Percentiles rank a stretch among this genome's conserved stretches.
Conservation (phyloP, 2,797 vertebrate genomes). For the Heliangelus exortis region DNA sequence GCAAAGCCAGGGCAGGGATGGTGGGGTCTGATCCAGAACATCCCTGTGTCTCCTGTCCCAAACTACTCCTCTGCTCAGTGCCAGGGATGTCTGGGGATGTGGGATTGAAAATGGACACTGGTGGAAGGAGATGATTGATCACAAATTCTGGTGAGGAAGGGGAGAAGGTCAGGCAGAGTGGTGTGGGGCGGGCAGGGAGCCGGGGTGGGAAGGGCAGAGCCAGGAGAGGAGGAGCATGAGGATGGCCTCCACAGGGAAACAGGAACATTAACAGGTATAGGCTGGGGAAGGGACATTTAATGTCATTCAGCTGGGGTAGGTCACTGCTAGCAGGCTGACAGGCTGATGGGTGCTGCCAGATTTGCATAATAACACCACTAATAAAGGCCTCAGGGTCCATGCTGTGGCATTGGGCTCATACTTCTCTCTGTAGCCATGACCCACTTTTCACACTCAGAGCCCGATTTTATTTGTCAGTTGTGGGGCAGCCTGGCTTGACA, state of each 20-base stretch:
- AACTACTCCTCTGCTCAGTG: background rate
- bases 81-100: background rate
- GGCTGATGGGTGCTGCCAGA: constrained; percentile 37
- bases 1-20: background rate
- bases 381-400: background rate
- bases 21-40: rapidly evolving
- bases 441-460: constrained; percentile 61
- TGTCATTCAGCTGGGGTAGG: background rate
- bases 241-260: rapidly evolving
- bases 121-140: background rate
- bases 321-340: background rate
- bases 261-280: background rate
- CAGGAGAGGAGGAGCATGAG: background rate
- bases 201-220: background rate
- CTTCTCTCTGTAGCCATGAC: constrained; percentile 1
- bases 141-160: background rate
- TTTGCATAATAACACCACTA: constrained; percentile 24
- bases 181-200: rapidly evolving
- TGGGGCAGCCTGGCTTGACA: background rate
- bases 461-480: constrained; percentile 60
- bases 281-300: background rate
- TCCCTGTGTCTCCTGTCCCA: background rate
- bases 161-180: background rate
- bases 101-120: background rate
- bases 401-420: background rate